Evolutionary conservation across 2,797 vertebrate species (phyloP), one percentile per base, ranked within the genome.

Genomic region (Neoniphon sammara): DNA sequence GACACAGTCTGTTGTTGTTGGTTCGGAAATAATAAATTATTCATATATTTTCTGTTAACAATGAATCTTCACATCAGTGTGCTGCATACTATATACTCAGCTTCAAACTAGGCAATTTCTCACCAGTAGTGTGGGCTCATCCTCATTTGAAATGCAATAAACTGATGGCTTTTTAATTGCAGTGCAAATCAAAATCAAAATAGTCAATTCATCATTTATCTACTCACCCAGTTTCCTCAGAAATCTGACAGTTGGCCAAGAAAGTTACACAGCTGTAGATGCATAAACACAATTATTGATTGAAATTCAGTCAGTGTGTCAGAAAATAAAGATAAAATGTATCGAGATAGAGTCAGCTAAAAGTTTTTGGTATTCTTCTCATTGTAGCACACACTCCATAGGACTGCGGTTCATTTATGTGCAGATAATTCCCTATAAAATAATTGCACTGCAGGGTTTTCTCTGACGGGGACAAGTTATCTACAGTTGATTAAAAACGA

Each of bases 11-110:
- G 59, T 21, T 49, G 20, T 39, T 78, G 71, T 78, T 55, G 52
- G 36, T 69, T n/a, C 58, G 44, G 46, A 67, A 25, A 42, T n/a
- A 0, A 68, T 84, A 5, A 77, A 85, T 78, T 12, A 85, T 87
- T 78, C 57, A 82, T 69, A 27, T 17, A 2, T 61, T 67, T 73
- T 68, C 27, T 78, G 52, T 67, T 63, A 3, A 15, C 30, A 49
- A 46, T 67, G 25, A 61, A 36, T 34, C 31, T 8, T 77, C 69
- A 50, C 54, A 7, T 63, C 25, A 66, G 12, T 23, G 55, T 53
- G n/a, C 54, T 64, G 21, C 39, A 66, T 11, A 31, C 7, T 27
- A 1, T 25, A 17, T 6, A 6, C 21, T 3, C 5, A 9, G 20
- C 39, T 23, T 62, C 9, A 27, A 62, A n/a, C 42, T 10, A 20